Base-by-base conservation (phyloP, 2,797 vertebrate species). In the Octomys mimax region DNA sequence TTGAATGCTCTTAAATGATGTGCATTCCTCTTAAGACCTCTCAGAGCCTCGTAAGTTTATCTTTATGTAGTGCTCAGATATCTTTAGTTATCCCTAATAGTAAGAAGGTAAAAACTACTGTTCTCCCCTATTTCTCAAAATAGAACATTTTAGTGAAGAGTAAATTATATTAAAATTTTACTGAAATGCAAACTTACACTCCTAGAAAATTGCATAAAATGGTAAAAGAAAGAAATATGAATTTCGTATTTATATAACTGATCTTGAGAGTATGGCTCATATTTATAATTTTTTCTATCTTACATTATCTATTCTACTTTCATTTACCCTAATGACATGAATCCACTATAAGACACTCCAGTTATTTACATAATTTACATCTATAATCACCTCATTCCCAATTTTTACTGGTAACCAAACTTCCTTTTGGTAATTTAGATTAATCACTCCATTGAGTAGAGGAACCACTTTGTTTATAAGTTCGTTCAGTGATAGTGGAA, bases 271-370 rank as follows among this genome's bases (percentile, higher is more conserved):
- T 6, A 78, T 46, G 59, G 13, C 33, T 92, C n/a, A 52, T 71
- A 87, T 54, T 68, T 89, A 83, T 33, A 92, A 62, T 6, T 94
- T 85, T 85, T 96, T 93, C 21, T 49, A 11, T 66, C 1, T 90
- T 92, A 86, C 1, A 61, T 42, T 39, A 31, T 77, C 31, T 66
- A 57, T 80, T 87, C 13, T 12, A 24, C 80, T 70, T 91, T 78
- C 28, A 18, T 87, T 92, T 82, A 12, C 13, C 36, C 19, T 77
- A 88, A 85, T 94, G 46, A 68, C 16, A 39, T 36, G 87, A 28
- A 3, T 6, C 77, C 84, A 81, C 42, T 57, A 19, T 49, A 26
- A 95, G 10, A 49, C 1, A 28, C 10, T 18, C 2, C 19, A 75
- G 9, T 36, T 0, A 83, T 79, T 73, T 85, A 2, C 77, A 4